These are phyloP conservation scores for Rhyacichthys aspro DNA, from an alignment of 2,797 vertebrate genomes.

Conservation along the genomic window DNA sequence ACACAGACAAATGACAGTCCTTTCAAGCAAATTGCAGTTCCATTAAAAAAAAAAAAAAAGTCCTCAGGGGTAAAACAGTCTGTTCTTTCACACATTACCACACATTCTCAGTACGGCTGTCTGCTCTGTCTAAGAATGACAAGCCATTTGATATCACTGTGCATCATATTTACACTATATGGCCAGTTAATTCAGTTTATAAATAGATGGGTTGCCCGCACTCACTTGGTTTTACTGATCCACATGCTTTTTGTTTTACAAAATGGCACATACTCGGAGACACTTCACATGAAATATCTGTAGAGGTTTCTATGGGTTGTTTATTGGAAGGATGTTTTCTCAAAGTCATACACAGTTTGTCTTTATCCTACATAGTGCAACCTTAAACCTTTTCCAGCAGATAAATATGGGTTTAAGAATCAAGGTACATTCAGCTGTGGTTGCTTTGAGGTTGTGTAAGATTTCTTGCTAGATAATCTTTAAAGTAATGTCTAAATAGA, in stretches of 20 bases:
- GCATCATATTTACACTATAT: slow-evolving; percentile 12
- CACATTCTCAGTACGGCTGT: slow-evolving; percentile 47
- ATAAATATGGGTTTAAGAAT: too few species aligned
- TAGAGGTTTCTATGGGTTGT: too few species aligned
- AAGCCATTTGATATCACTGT: slow-evolving; percentile 3
- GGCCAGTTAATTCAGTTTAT: background rate
- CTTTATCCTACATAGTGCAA: too few species aligned
- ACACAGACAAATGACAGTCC: slow-evolving; percentile 19
- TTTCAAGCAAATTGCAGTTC: slow-evolving; percentile 42
- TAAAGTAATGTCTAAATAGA: background rate
- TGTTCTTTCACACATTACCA: slow-evolving; percentile 71
- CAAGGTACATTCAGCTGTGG: too few species aligned
- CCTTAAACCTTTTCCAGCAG: too few species aligned
- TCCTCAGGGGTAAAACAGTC: slow-evolving; percentile 55
- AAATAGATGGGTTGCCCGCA: background rate
- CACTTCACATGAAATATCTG: too few species aligned
- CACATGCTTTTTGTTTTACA: background rate
- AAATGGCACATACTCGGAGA: too few species aligned
- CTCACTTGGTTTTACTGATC: background rate
- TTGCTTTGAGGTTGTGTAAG: too few species aligned
- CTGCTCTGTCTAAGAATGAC: slow-evolving; percentile 20
- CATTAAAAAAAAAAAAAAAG: slow-evolving; percentile 58
- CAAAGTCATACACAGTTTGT: too few species aligned
- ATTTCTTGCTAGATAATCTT: too few species aligned
- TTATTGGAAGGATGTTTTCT: too few species aligned